A percentile compares a stretch with the other conserved stretches of the same genome.
phyloP scores from a whole-genome alignment of 2,113 vertebrate species.

The Amblyornis subalaris region DNA sequence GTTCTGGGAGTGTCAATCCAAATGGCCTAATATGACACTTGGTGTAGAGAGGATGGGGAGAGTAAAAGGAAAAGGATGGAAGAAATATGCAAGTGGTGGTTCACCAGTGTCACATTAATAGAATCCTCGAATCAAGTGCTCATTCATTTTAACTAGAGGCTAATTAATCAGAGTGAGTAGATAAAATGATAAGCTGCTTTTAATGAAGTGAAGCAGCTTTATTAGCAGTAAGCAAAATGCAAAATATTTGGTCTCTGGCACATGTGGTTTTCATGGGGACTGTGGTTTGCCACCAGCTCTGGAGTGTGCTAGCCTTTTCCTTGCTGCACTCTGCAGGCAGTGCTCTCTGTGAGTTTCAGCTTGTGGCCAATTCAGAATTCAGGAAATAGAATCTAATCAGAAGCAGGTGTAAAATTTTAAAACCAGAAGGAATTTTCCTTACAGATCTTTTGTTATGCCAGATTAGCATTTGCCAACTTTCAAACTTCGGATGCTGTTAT shows the following conservation, averaged over 20 bases:
- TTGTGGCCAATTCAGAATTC: background rate
- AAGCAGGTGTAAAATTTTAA: background rate
- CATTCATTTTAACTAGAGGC: conserved; percentile 56
- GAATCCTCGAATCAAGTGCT: conserved; percentile 53
- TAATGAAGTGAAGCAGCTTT: conserved; percentile 65
- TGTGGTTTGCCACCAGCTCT: conserved; percentile 1
- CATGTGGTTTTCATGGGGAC: conserved; percentile 22
- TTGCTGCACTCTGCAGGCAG: background rate
- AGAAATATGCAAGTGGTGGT: background rate
- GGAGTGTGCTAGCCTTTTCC: background rate
- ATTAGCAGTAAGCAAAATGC: conserved; percentile 54
- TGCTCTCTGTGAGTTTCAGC: background rate
- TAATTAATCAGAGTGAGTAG: conserved; percentile 64
- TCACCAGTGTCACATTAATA: conserved; percentile 16
- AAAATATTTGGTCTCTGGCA: conserved; percentile 42
- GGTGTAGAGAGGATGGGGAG: background rate
- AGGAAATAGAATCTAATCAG: background rate
- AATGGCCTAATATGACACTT: background rate
- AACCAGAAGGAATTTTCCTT: background rate
- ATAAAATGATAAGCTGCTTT: conserved; percentile 64
- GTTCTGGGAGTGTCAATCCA: fast-evolving
- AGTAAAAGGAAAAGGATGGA: background rate
- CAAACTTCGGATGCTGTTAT: background rate
- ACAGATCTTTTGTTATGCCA: background rate
- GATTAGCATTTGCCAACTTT: background rate